These are phyloP conservation scores for Xestia rhomboidea DNA, from an alignment of 2,888 invertebrate genomes.

Conservation along the genomic window DNA sequence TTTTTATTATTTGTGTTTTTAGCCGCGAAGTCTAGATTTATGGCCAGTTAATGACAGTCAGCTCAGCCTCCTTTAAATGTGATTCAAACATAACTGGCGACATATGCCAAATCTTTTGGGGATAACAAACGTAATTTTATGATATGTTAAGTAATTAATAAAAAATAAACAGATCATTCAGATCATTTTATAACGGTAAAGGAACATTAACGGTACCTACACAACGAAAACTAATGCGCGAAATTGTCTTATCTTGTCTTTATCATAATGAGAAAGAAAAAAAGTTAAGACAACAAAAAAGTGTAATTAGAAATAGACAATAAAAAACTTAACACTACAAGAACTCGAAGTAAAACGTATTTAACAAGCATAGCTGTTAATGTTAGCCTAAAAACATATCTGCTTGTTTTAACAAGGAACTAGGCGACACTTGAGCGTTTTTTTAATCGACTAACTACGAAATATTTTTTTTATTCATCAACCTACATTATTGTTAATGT, in stretches of 20 bases:
- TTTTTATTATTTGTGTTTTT: not conserved
- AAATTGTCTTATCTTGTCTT: slow-evolving; percentile 11
- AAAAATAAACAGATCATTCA: not conserved
- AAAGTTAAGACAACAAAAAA: slow-evolving; percentile 24
- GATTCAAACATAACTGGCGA: too few species aligned
- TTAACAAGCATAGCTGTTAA: slow-evolving; percentile 45
- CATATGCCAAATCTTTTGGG: not conserved
- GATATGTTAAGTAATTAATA: not conserved
- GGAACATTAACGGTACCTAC: slow-evolving; percentile 12
- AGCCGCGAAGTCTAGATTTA: not conserved
- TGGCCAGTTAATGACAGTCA: too few species aligned
- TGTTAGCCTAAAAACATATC: slow-evolving; percentile 34
- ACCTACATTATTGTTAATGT: slow-evolving; percentile 57
- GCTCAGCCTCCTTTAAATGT: too few species aligned
- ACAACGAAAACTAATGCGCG: slow-evolving; percentile 3
- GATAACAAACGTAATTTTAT: not conserved
- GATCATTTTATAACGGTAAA: not conserved
- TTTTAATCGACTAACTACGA: slow-evolving; percentile 39
- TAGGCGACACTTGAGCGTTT: slow-evolving; percentile 49
- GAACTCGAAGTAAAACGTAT: slow-evolving; percentile 10
- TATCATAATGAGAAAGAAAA: slow-evolving; percentile 25
- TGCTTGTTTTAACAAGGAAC: slow-evolving; percentile 32
- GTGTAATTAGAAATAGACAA: slow-evolving; percentile 45
- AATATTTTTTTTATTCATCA: slow-evolving; percentile 59
- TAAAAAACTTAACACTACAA: slow-evolving; percentile 41